A percentile compares a stretch with the other conserved stretches of the same genome.
Evolutionary conservation across 2,797 vertebrate species (phyloP).

Genomic region (Neomorphus geoffroyi): DNA sequence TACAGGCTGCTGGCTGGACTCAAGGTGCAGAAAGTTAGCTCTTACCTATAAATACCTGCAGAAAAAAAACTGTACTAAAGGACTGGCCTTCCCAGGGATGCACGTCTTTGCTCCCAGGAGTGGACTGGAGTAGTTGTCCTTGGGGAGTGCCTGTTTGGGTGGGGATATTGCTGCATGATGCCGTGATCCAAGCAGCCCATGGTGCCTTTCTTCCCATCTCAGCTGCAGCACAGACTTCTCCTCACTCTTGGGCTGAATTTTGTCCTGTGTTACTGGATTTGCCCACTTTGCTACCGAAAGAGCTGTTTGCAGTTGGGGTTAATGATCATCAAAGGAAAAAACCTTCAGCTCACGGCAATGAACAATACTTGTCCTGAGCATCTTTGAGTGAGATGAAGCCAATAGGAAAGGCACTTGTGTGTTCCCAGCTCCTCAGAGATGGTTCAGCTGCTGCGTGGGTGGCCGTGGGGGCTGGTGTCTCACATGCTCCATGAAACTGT

Average conservation of each 20-base stretch:
- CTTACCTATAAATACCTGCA: neutral
- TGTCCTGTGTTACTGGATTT: neutral
- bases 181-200: neutral
- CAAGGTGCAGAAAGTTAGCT: neutral
- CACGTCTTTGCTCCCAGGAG: accelerated
- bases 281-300: neutral
- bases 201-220: too few relatives aligned
- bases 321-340: neutral
- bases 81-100: neutral
- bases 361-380: neutral
- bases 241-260: neutral
- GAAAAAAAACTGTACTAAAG: neutral
- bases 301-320: neutral
- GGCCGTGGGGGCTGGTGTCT: neutral
- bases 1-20: neutral
- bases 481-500: accelerated
- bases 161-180: neutral
- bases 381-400: neutral
- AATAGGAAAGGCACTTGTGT: neutral
- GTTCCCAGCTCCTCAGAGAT: neutral
- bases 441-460: neutral
- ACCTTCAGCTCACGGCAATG: neutral
- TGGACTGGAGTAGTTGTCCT: neutral
- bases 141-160: neutral
- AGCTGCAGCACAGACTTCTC: too few relatives aligned